Percentiles rank a stretch among this genome's conserved stretches.
These are phyloP conservation scores for Sciurus niger DNA, from an alignment of 2,113 vertebrate species.

Conservation along the genomic window DNA sequence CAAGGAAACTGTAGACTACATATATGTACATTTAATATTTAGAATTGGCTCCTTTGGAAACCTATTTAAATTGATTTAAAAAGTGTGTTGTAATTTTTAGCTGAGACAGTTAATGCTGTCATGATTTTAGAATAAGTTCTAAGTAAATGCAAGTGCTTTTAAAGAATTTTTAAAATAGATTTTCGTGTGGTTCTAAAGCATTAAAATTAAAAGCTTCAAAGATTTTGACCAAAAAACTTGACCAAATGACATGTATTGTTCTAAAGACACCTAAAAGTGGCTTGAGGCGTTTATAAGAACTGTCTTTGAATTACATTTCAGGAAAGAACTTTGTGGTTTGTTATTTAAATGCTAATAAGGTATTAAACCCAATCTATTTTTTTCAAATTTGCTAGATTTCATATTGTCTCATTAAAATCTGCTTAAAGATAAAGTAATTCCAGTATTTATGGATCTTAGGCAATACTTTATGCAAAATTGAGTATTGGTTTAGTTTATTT, in stretches of 20 bases:
- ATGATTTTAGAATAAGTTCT: constrained; percentile 61
- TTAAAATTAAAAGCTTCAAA: constrained; percentile 45
- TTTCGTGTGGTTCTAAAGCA: neutral
- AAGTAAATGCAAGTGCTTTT: constrained; percentile 56
- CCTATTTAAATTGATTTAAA: neutral
- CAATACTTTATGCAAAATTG: constrained; percentile 25
- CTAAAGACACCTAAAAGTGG: neutral
- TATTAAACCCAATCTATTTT: neutral
- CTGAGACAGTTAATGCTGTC: constrained; percentile 30
- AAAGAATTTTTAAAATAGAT: neutral
- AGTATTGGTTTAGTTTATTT: no score
- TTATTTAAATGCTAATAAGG: neutral
- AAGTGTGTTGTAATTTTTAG: constrained; percentile 15
- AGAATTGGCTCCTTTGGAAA: constrained; percentile 42
- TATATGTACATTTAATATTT: neutral
- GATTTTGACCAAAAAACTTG: neutral
- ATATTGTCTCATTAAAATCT: constrained; percentile 66
- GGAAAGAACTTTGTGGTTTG: constrained; percentile 35
- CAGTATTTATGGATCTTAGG: constrained; percentile 15
- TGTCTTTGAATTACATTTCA: neutral
- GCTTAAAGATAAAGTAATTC: constrained; percentile 55
- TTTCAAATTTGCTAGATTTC: constrained; percentile 33
- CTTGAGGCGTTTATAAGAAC: constrained; percentile 42
- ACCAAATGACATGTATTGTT: constrained; percentile 8
- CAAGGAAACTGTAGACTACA: constrained; percentile 17